Evolutionary conservation across 2,888 invertebrate species (phyloP).

Genomic region (Steinernema carpocapsae): DNA sequence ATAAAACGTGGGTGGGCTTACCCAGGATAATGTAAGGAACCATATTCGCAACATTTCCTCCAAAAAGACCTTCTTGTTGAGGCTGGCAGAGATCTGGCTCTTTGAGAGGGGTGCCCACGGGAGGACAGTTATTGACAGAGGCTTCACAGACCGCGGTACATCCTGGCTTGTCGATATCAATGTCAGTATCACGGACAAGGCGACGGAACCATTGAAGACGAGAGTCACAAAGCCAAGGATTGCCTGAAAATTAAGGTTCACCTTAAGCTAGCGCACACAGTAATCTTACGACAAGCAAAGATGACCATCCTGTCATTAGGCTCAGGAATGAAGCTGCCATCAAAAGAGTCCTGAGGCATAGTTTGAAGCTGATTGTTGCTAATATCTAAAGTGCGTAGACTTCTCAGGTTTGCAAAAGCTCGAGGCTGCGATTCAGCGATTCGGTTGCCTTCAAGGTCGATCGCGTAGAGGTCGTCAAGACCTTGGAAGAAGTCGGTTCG

Average conservation of each 20-base stretch:
- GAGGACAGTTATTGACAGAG: conserved; percentile 63
- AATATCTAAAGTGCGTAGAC: conserved; percentile 68
- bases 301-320: conserved; percentile 66
- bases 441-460: conserved; percentile 68
- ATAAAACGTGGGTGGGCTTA: conserved; percentile 37
- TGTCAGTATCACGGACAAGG: conserved; percentile 63
- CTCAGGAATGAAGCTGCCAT: conserved; percentile 61
- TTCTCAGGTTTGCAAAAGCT: conserved; percentile 67
- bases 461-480: conserved; percentile 65
- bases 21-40: conserved; percentile 69
- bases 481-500: conserved; percentile 68
- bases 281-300: conserved; percentile 63
- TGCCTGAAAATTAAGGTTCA: conserved; percentile 57
- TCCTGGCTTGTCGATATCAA: conserved; percentile 63
- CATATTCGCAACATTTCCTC: conserved; percentile 60
- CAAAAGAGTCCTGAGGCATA: conserved; percentile 62
- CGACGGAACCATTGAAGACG: conserved; percentile 67
- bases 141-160: conserved; percentile 63
- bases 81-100: conserved; percentile 62
- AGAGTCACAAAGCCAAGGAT: conserved; percentile 69
- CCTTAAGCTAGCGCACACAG: not conserved
- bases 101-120: conserved; percentile 65
- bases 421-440: conserved; percentile 63
- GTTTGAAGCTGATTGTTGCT: conserved; percentile 68
- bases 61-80: conserved; percentile 58